Conservation (phyloP, 1,140 invertebrate species). For the Bombus confusus region DNA sequence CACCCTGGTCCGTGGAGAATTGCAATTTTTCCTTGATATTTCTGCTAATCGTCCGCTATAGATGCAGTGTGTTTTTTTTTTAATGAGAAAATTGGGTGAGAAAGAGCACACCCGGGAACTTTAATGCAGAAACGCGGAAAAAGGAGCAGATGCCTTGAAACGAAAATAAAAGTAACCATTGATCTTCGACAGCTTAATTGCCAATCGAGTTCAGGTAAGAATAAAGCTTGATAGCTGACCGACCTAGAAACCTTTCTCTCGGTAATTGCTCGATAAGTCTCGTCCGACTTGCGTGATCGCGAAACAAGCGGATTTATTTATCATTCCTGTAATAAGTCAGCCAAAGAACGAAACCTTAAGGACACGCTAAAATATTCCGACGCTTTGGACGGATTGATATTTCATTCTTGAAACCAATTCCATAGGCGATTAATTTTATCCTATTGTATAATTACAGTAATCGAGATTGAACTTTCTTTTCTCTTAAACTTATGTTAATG, state of each 20-base stretch:
- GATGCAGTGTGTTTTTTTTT: not conserved
- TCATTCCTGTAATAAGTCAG: not conserved
- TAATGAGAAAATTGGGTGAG: no score
- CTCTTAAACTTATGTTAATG: no score
- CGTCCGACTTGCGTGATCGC: not conserved
- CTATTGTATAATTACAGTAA: not conserved
- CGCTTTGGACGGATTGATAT: not conserved
- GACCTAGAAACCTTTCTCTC: conserved; percentile 26
- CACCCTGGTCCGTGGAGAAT: not conserved
- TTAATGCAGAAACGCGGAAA: not conserved
- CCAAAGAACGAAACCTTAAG: not conserved
- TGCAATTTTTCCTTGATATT: conserved; percentile 10
- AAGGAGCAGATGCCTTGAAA: not conserved
- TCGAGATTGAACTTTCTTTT: not conserved
- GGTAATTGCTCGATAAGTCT: conserved; percentile 17
- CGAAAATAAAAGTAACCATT: conserved; percentile 56
- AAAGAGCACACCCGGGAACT: not conserved
- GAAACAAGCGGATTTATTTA: conserved; percentile 4
- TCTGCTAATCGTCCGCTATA: not conserved
- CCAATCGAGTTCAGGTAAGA: conserved; percentile 21
- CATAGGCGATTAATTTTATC: not conserved
- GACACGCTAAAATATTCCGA: not conserved
- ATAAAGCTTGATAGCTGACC: conserved; percentile 39
- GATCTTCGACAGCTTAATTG: conserved; percentile 68
- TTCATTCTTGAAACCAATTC: not conserved